These are phyloP conservation scores for Buphagus erythrorhynchus DNA, from an alignment of 2,797 vertebrate species.

Conservation along the genomic window DNA sequence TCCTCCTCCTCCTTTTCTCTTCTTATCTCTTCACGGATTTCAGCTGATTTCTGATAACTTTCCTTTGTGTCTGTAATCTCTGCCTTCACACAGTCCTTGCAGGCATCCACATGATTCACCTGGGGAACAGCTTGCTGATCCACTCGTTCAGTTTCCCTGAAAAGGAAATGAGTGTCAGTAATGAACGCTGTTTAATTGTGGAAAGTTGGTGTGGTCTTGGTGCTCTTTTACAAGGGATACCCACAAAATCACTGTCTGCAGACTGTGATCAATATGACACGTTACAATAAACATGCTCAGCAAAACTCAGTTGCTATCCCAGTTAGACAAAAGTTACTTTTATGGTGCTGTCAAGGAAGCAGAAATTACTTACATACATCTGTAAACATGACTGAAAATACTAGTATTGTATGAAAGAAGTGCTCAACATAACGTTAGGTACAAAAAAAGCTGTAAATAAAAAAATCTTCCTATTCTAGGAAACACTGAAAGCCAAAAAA, in stretches of 20 bases:
- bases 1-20: slow-evolving; percentile 80
- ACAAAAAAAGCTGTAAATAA: background rate
- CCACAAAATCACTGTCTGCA: background rate
- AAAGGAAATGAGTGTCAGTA: slow-evolving; percentile 38
- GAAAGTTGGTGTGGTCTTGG: background rate
- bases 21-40: slow-evolving; percentile 74
- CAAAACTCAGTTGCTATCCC: background rate
- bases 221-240: background rate
- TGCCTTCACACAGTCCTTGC: slow-evolving; percentile 76
- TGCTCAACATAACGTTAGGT: background rate
- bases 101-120: slow-evolving; percentile 84
- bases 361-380: background rate
- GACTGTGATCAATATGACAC: background rate
- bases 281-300: background rate
- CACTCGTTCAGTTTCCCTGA: slow-evolving; percentile 81
- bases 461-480: background rate
- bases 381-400: background rate
- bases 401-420: background rate
- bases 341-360: background rate
- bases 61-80: slow-evolving; percentile 75
- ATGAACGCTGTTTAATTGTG: background rate
- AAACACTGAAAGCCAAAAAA: background rate
- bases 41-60: slow-evolving; percentile 75
- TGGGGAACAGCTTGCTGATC: slow-evolving; percentile 86
- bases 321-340: background rate